These are phyloP conservation scores for Empis livida DNA, from an alignment of 2,888 invertebrate genomes.

Conservation along the genomic window DNA sequence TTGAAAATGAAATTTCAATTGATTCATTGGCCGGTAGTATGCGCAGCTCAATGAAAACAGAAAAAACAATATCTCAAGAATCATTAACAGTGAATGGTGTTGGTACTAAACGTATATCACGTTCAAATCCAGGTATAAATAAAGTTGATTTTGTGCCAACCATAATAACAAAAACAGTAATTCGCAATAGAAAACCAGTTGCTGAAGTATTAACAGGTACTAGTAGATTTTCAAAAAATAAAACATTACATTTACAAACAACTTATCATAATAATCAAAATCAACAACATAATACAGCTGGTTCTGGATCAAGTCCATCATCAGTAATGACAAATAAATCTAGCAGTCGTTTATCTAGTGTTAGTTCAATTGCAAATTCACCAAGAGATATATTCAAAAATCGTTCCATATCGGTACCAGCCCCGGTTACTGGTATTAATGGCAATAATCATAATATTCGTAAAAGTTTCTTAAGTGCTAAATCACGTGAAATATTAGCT, in stretches of 20 bases:
- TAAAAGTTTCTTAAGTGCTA: conserved; percentile 34
- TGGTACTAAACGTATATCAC: conserved; percentile 19
- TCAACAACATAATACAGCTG: conserved; percentile 24
- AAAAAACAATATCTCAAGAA: conserved; percentile 34
- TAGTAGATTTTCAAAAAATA: background rate
- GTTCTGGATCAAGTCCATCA: conserved; percentile 33
- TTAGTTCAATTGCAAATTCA: conserved; percentile 26
- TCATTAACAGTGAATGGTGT: conserved; percentile 20
- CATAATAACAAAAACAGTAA: background rate
- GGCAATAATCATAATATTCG: conserved; percentile 6
- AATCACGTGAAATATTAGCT: conserved; percentile 34
- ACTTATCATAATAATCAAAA: background rate
- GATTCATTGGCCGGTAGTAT: conserved; percentile 35
- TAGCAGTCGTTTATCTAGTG: conserved; percentile 30
- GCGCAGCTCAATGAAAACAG: conserved; percentile 33
- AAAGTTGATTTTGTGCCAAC: conserved; percentile 7
- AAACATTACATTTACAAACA: background rate
- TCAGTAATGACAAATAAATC: conserved; percentile 34
- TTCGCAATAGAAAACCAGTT: background rate
- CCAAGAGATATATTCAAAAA: conserved; percentile 31
- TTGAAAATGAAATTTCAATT: conserved; percentile 25
- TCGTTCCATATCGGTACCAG: conserved; percentile 33
- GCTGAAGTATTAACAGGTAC: background rate
- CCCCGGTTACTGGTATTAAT: background rate
- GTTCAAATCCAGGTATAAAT: conserved; percentile 27